Base-by-base conservation (phyloP, 2,888 invertebrate genomes). In the Ornithoptera alexandrae region DNA sequence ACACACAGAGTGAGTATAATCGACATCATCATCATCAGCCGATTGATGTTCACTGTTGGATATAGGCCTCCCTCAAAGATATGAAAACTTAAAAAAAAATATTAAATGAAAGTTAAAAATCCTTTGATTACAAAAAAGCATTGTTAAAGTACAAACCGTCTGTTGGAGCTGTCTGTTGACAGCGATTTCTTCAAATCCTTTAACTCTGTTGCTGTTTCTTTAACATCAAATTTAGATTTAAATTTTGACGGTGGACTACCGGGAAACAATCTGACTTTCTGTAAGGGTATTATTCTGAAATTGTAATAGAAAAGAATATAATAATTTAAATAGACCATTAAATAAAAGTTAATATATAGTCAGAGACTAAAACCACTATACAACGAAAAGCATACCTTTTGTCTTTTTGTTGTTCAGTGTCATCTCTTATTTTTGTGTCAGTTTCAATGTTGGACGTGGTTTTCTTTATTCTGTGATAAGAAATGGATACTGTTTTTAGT, bases 161-260 rank as follows among this genome's bases (percentile, higher is more conserved):
- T 80, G 15, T 76, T 67, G 15, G 78, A 76, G 62, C 77, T 73
- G 22, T 75, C 78, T 30, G 56, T 74, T 2, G 79, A 75, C 63
- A 70, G 77, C 20, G 71, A 72, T 71, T 79, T 74, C 61, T 85
- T 84, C 10, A 85, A 72, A 20, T 85, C 84, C 69, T 84, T 76
- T 0, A 88, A 76, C 69, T 90, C 89, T 0, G 84, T 85, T 17
- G 78, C 76, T 0, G 74, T 73, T 71, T 84, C 80, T 12, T 77
- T 79, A 18, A 78, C 78, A 20, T 83, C 81, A n/a, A 56, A 56
- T 56, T 70, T 70, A 22, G 20, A 30, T 57, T 72, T 78, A 65
- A 76, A 77, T 15, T 73, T 73, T 0, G 79, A 75, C 0, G 77
- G 76, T 0, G 82, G 79, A 12, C 76, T 82, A 3, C 76, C 70